Percentiles rank a stretch among this genome's conserved stretches.
Evolutionary conservation across 2,888 invertebrate genomes (phyloP).

Genomic region (Scaeva pyrastri): DNA sequence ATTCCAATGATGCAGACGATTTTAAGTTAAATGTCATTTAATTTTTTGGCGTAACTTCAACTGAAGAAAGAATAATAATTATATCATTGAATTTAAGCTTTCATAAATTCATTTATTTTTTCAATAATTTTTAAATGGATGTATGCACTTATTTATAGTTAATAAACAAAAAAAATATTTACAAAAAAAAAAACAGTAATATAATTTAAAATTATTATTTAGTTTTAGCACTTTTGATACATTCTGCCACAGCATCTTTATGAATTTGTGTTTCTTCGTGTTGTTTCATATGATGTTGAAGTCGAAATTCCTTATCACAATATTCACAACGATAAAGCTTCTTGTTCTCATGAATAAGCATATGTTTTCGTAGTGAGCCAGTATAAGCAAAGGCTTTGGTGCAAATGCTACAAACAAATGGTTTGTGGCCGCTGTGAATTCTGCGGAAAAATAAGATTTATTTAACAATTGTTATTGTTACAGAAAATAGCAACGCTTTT

Average conservation of each 20-base stretch:
- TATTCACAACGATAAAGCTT: conserved; percentile 81
- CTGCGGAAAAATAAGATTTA: conserved; percentile 59
- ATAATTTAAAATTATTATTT: too few relatives aligned
- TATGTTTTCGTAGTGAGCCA: conserved; percentile 81
- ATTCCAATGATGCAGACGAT: too few relatives aligned
- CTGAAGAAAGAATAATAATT: too few relatives aligned
- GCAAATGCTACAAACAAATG: conserved; percentile 81
- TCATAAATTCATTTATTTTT: too few relatives aligned
- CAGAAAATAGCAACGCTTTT: too few relatives aligned
- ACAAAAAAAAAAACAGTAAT: background rate
- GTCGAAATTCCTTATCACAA: conserved; percentile 81
- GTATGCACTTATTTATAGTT: background rate
- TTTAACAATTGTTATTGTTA: too few relatives aligned
- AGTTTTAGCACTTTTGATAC: background rate
- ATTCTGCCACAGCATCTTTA: conserved; percentile 79
- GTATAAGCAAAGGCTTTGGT: conserved; percentile 81
- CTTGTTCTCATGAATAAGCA: conserved; percentile 81
- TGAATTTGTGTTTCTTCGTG: conserved; percentile 82
- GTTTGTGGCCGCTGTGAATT: conserved; percentile 81
- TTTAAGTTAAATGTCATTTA: too few relatives aligned
- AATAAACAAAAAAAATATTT: background rate
- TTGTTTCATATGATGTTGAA: conserved; percentile 82
- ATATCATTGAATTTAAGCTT: too few relatives aligned
- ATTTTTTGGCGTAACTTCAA: too few relatives aligned
- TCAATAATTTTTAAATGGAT: background rate